Conservation (phyloP, 2,888 invertebrate species). For the Laspeyria flexula region DNA sequence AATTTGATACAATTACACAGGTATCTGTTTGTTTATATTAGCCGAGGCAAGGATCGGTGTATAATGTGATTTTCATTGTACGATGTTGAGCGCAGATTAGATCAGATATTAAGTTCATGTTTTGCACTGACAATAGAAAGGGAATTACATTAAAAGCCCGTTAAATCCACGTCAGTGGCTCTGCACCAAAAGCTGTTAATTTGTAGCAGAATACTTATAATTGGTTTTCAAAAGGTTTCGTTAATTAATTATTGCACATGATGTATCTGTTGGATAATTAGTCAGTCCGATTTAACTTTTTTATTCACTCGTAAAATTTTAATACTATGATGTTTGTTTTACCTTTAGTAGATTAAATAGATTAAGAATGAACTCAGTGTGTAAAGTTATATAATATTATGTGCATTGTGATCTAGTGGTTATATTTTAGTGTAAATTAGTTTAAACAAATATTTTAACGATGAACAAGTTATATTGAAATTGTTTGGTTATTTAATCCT, state of each 20-base stretch:
- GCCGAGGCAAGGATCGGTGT: background rate
- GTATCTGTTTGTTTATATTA: slow-evolving; percentile 1
- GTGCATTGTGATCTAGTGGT: no score
- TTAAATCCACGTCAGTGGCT: background rate
- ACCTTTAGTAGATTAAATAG: no score
- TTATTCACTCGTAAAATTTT: no score
- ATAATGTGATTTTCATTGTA: slow-evolving; percentile 11
- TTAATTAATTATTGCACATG: background rate
- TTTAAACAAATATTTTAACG: no score
- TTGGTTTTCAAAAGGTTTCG: background rate
- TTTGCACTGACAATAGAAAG: slow-evolving; percentile 6
- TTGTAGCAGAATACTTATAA: background rate
- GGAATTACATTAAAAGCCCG: background rate
- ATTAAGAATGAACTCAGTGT: no score
- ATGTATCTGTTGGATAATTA: no score
- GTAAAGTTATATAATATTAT: no score
- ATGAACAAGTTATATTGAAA: no score
- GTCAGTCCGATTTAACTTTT: no score
- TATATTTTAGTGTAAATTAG: no score
- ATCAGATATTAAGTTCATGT: slow-evolving; percentile 1
- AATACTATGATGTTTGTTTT: no score
- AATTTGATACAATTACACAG: background rate
- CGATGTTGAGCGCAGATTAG: slow-evolving; percentile 2
- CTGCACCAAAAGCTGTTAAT: background rate
- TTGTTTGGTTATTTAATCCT: no score